A percentile compares a stretch with the other conserved stretches of the same genome.
Conservation (phyloP, 2,888 invertebrate species). For the Ichneumoninae sp. region DNA sequence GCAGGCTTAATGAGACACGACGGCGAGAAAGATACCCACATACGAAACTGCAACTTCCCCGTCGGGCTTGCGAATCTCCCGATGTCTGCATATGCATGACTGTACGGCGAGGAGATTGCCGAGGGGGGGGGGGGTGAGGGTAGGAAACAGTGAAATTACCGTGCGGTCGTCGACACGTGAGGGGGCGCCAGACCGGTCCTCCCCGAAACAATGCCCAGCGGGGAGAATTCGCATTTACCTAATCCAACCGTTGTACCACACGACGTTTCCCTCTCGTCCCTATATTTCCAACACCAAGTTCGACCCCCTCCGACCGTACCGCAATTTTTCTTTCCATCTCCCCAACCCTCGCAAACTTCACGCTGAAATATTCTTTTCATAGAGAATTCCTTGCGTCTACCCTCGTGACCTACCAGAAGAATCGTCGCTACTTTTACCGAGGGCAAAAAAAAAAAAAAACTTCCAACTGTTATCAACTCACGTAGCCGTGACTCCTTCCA, state of each 20-base stretch:
- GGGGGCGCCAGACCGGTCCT: constrained; percentile 31
- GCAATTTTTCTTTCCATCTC: background rate
- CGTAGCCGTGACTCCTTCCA: constrained; percentile 5
- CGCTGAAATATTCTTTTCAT: constrained; percentile 34
- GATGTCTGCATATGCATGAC: constrained; percentile 27
- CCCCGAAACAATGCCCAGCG: constrained; percentile 49
- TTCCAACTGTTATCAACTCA: constrained; percentile 33
- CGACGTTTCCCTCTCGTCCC: background rate
- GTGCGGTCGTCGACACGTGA: constrained; percentile 62
- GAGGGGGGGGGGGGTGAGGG: background rate
- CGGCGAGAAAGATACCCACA: constrained; percentile 35
- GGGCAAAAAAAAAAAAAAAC: constrained; percentile 12
- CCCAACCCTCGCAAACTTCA: background rate
- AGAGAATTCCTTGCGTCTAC: constrained; percentile 1
- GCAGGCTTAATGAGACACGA: constrained; percentile 59
- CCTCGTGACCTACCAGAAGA: background rate
- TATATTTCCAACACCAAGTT: background rate
- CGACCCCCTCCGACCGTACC: background rate
- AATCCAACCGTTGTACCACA: constrained; percentile 36
- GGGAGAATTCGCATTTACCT: constrained; percentile 59
- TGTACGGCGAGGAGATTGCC: background rate
- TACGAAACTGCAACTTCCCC: constrained; percentile 17
- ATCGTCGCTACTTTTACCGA: constrained; percentile 9
- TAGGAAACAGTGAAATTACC: constrained; percentile 40
- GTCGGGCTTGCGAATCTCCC: background rate